These are phyloP conservation scores for Busseola fusca DNA, from an alignment of 2,888 invertebrate species.

Conservation along the genomic window DNA sequence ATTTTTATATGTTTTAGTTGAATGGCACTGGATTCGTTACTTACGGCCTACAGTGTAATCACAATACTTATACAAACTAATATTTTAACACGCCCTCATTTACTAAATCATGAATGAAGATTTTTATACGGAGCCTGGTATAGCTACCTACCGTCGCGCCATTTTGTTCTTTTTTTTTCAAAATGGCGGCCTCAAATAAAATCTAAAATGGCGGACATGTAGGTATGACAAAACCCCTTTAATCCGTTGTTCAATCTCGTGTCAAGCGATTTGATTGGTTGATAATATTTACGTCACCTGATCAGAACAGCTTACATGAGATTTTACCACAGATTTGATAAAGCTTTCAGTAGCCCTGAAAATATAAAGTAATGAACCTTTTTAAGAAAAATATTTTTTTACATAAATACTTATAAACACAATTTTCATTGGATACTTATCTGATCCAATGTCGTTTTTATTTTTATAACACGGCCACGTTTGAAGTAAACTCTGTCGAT, in stretches of 20 bases:
- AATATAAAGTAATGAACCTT: slow-evolving; percentile 4
- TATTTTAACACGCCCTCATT: slow-evolving; percentile 6
- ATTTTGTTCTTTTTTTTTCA: background rate
- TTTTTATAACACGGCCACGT: slow-evolving; percentile 8
- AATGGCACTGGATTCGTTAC: slow-evolving; percentile 76
- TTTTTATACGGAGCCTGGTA: background rate
- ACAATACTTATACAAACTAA: slow-evolving; percentile 51
- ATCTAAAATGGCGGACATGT: background rate
- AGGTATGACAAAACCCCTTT: background rate
- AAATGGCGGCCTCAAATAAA: background rate
- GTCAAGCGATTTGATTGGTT: slow-evolving; percentile 11
- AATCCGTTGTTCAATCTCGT: background rate
- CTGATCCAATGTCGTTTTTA: slow-evolving; percentile 14
- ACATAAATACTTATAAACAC: slow-evolving; percentile 7
- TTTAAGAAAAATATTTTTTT: slow-evolving; percentile 1
- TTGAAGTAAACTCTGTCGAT: slow-evolving; percentile 7
- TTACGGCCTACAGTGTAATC: slow-evolving; percentile 58
- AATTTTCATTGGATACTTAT: slow-evolving; percentile 16
- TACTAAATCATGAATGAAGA: background rate
- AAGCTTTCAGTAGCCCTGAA: background rate
- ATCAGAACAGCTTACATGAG: slow-evolving; percentile 15
- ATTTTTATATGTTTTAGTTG: slow-evolving; percentile 69
- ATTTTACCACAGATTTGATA: slow-evolving; percentile 13
- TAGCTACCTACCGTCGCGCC: background rate
- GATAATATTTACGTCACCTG: slow-evolving; percentile 13